A percentile compares a stretch with the other conserved stretches of the same genome.
These are phyloP conservation scores for Suncus etruscus DNA, from an alignment of 2,113 vertebrate genomes.

Conservation along the genomic window DNA sequence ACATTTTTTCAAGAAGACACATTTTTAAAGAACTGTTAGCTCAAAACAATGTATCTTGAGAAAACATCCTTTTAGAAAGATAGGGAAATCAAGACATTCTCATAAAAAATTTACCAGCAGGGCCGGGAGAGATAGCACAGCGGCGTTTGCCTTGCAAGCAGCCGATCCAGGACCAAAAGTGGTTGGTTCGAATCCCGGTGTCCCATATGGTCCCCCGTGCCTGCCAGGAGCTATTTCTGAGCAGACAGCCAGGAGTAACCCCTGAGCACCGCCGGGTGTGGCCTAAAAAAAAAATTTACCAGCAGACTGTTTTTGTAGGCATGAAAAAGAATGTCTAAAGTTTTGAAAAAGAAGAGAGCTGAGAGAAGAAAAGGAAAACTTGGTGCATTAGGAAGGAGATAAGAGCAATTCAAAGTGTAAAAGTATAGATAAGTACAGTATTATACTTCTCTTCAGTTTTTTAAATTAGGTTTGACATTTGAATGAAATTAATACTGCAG, in stretches of 20 bases:
- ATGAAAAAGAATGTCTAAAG: no score
- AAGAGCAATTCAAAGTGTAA: neutral
- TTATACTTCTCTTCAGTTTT: neutral
- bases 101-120: neutral
- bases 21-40: neutral
- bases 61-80: constrained; percentile 1
- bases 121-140: no score
- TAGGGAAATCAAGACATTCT: neutral
- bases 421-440: neutral
- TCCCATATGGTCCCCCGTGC: no score
- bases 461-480: neutral
- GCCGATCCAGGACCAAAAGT: no score
- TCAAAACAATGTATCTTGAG: neutral
- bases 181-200: no score
- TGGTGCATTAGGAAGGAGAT: neutral
- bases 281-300: neutral
- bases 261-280: no score
- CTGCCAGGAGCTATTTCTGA: no score
- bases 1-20: constrained; percentile 8
- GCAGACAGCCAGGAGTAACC: no score
- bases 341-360: constrained; percentile 14
- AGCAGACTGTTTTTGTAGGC: neutral
- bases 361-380: neutral
- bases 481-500: neutral
- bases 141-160: no score